A percentile compares a stretch with the other conserved stretches of the same genome.
Conservation (phyloP, 2,113 vertebrate species). For the Recurvirostra avosetta region DNA sequence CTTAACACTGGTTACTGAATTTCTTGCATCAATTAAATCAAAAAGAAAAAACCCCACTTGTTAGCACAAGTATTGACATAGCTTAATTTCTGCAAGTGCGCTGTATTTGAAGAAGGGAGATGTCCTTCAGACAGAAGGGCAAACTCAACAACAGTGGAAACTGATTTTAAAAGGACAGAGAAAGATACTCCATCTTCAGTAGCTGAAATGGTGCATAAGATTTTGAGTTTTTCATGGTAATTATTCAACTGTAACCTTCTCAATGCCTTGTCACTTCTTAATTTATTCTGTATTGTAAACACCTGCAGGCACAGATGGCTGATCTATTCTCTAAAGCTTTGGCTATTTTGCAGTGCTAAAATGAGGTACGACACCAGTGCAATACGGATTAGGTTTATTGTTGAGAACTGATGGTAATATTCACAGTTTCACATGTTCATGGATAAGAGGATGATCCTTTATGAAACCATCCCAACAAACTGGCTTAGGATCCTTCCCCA, state of each 20-base stretch:
- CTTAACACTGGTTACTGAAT: background rate
- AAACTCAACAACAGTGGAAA: background rate
- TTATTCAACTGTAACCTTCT: constrained; percentile 66
- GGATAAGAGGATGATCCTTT: background rate
- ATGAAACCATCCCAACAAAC: background rate
- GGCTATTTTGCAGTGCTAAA: constrained; percentile 54
- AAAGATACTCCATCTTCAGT: background rate
- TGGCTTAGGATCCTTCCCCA: background rate
- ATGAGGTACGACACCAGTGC: constrained; percentile 14
- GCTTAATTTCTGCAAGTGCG: background rate
- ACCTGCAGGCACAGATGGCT: constrained; percentile 62
- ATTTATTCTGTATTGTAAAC: constrained; percentile 63
- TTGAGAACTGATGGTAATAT: background rate
- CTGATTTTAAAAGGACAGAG: background rate
- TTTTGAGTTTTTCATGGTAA: constrained; percentile 41
- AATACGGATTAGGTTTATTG: constrained; percentile 12
- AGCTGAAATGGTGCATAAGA: background rate
- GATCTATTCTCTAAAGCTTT: constrained; percentile 62
- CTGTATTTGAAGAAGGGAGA: background rate
- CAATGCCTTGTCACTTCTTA: constrained; percentile 57
- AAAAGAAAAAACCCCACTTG: background rate
- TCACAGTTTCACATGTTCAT: background rate
- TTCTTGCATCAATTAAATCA: background rate
- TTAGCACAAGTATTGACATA: background rate
- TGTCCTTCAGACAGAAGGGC: constrained; percentile 21